These are phyloP conservation scores for Macrotis lagotis DNA, from an alignment of 2,113 vertebrate species.

Conservation along the genomic window DNA sequence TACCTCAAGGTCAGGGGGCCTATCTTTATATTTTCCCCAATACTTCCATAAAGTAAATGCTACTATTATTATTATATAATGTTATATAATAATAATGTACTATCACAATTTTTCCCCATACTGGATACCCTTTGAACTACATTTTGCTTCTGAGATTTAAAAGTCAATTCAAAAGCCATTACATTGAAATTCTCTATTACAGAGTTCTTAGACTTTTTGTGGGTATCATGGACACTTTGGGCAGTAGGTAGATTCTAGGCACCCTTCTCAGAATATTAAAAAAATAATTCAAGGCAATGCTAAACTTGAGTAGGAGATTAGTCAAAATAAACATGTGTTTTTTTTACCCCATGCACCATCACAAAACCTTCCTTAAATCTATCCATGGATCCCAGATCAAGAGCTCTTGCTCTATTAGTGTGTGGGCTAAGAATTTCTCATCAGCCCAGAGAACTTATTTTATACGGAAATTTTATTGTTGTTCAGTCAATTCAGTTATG, in stretches of 20 bases:
- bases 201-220: not conserved
- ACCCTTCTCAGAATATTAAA: not conserved
- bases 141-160: not conserved
- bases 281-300: not conserved
- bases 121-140: not conserved
- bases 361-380: not conserved
- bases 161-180: not conserved
- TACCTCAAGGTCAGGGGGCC: not conserved
- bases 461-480: not conserved
- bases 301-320: not conserved
- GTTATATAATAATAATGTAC: not conserved
- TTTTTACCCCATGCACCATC: not conserved
- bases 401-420: not conserved
- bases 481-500: not conserved
- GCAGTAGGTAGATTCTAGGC: not conserved
- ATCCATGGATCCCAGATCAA: not conserved
- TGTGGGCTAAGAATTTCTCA: not conserved
- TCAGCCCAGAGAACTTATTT: not conserved
- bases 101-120: no score
- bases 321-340: not conserved
- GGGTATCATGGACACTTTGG: not conserved
- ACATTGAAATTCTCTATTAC: not conserved
- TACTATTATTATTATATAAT: no score
- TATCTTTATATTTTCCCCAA: no score
- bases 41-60: no score